phyloP scores from a whole-genome alignment of 1,140 invertebrate genomes.

The Magallana gigas region DNA sequence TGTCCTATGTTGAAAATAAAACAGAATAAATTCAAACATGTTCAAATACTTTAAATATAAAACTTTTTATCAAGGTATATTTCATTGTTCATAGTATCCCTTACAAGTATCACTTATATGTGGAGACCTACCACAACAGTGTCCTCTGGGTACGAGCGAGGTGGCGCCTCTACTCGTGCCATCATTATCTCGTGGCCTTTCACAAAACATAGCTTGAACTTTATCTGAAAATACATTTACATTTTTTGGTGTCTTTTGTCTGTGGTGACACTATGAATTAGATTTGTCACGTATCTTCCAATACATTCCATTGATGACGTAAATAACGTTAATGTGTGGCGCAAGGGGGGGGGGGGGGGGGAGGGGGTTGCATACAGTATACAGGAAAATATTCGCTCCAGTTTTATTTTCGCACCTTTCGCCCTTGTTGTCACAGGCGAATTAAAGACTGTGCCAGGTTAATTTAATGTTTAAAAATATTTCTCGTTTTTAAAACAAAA shows the following conservation, averaged over 20 bases:
- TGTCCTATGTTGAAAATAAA: background rate
- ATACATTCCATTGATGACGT: background rate
- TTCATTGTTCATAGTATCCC: background rate
- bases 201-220: background rate
- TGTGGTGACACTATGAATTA: background rate
- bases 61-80: background rate
- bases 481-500: no score
- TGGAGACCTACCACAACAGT: background rate
- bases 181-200: background rate
- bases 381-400: background rate
- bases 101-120: background rate
- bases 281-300: background rate
- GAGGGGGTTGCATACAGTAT: no score
- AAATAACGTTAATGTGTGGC: background rate
- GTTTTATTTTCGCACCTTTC: background rate
- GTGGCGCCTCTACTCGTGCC: background rate
- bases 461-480: no score
- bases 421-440: no score
- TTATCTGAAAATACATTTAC: background rate
- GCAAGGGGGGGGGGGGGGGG: no score
- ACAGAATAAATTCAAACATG: background rate
- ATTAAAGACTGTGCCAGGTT: no score
- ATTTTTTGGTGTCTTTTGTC: background rate
- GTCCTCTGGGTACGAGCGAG: background rate
- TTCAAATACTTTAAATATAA: background rate